Conservation (phyloP, 2,888 invertebrate genomes). For the Aphodius sticticus region DNA sequence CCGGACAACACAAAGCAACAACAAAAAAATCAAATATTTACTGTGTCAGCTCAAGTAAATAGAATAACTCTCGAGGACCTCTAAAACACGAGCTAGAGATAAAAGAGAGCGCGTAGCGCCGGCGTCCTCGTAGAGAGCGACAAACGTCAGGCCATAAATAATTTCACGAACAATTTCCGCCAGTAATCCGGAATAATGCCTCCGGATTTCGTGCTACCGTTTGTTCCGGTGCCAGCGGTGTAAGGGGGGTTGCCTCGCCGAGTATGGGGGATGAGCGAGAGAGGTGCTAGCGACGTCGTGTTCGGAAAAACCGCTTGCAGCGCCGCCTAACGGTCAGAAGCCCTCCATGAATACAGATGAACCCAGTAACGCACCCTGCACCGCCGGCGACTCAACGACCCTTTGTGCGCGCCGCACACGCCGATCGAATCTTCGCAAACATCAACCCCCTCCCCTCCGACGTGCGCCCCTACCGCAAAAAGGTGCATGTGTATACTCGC, state of each 20-base stretch:
- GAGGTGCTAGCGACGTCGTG: not conserved
- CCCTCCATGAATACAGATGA: constrained; percentile 25
- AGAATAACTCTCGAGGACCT: not conserved
- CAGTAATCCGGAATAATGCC: constrained; percentile 29
- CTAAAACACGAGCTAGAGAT: constrained; percentile 5
- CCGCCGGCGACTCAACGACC: constrained; percentile 12
- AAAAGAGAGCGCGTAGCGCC: not conserved
- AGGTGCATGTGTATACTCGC: not conserved
- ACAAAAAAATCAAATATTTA: not conserved
- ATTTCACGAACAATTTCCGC: constrained; percentile 31
- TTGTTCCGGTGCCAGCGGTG: not conserved
- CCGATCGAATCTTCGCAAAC: not conserved
- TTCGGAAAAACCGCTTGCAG: constrained; percentile 18
- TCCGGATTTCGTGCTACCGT: constrained; percentile 16
- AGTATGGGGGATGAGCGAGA: not conserved
- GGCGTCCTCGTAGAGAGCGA: constrained; percentile 13
- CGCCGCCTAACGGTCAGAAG: constrained; percentile 21
- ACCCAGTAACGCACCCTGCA: constrained; percentile 17
- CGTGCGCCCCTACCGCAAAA: not conserved
- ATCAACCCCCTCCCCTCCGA: not conserved
- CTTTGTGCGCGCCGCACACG: constrained; percentile 12
- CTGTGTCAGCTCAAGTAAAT: not conserved
- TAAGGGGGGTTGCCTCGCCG: not conserved
- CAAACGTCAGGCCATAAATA: constrained; percentile 32
- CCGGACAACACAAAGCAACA: too few species aligned